Base-by-base conservation (phyloP, 2,797 vertebrate genomes). In the Pteropus rufus region DNA sequence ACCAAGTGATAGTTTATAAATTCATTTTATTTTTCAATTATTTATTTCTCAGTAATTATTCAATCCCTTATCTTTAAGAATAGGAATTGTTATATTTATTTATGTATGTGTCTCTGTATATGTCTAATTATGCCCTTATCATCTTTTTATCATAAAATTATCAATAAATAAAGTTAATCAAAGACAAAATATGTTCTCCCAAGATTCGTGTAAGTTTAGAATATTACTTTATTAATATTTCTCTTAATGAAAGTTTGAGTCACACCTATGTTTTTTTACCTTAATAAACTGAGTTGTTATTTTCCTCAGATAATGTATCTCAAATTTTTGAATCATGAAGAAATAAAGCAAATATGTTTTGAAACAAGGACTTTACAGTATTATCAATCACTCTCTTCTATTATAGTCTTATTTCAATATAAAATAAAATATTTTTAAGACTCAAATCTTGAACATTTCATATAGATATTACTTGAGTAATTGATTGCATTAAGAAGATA, bases 311-410 rank as follows among this genome's bases (percentile, higher is more conserved):
- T 72, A 62, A 46, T 56, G 2, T 39, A 52, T 79, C 14, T 72
- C 12, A 79, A 60, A 82, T 86, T 81, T 85, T 56, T 58, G 15
- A n/a, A 75, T 93, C 29, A 52, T 82, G 44, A 88, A 14, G 56
- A 91, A 11, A 86, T 92, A 93, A 93, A 46, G 15, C 7, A 85
- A 89, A 54, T 93, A 4, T 65, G 39, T 60, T 91, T 94, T 88
- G 64, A 81, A 62, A 56, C 11, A 75, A 93, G 16, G 15, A 18
- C 4, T 90, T 76, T 56, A 26, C 16, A 41, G 10, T 58, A 10
- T 44, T 52, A 65, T 56, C 18, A 81, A 58, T 62, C 14, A 70
- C 1, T 88, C 10, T 31, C 49, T 94, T 81, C 39, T 69, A 3
- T 58, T 82, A 62, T 56, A 24, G 70, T 31, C 76, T 65, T 7